Conservation (phyloP, 2,113 vertebrate genomes). For the Phocoena phocoena region DNA sequence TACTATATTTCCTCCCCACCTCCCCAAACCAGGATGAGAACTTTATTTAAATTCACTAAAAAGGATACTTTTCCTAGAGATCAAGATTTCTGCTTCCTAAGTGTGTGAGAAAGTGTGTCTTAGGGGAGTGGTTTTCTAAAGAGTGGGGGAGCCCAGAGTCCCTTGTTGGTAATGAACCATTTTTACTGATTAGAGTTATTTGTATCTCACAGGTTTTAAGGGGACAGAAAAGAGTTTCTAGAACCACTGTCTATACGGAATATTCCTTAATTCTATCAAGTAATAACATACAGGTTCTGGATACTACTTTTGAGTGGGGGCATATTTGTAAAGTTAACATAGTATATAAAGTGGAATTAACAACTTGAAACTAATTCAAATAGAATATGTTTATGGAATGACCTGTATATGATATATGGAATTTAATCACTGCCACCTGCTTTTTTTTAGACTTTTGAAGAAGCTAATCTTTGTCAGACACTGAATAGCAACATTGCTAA, state of each 20-base stretch:
- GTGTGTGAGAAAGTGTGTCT: not conserved
- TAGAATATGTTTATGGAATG: not conserved
- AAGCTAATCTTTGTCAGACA: conserved; percentile 88
- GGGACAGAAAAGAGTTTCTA: not conserved
- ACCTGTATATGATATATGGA: not conserved
- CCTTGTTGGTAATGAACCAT: not conserved
- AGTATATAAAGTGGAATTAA: not conserved
- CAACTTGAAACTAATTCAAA: not conserved
- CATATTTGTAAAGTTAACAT: not conserved
- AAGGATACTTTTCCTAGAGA: conserved; percentile 13
- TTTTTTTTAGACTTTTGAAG: conserved; percentile 89
- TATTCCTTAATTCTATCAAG: not conserved
- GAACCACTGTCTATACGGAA: not conserved
- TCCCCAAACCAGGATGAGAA: not conserved
- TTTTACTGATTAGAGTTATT: not conserved
- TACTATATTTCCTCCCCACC: not conserved
- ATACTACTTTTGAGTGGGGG: not conserved
- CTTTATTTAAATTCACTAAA: conserved; percentile 39
- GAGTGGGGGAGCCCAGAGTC: not conserved
- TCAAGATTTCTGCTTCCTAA: not conserved
- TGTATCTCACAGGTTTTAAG: not conserved
- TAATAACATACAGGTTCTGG: not conserved
- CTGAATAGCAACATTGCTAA: conserved; percentile 89
- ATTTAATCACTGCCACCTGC: conserved; percentile 4
- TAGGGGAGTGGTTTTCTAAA: not conserved